These are phyloP conservation scores for Myoxocephalus aenaeus DNA, from an alignment of 2,797 vertebrate species.

Conservation along the genomic window DNA sequence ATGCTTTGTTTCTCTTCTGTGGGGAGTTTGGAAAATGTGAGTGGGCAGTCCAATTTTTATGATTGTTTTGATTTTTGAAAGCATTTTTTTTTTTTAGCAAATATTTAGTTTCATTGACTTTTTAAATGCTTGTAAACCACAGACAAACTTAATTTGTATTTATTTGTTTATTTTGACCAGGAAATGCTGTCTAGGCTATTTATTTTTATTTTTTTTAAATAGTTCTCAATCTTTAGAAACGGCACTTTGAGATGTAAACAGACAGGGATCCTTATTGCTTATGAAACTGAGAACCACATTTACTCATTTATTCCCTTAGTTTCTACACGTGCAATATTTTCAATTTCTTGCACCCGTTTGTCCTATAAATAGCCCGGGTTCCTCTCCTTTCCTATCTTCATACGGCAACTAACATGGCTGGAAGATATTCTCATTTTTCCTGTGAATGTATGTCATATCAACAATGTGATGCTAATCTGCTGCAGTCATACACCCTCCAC, in stretches of 20 bases:
- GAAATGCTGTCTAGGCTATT: background rate
- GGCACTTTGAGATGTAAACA: constrained; percentile 3
- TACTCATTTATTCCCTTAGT: background rate
- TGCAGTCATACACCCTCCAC: constrained; percentile 38
- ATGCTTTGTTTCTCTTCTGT: background rate
- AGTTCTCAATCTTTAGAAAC: constrained; percentile 4
- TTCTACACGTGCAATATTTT: constrained; percentile 9
- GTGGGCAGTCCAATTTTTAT: background rate
- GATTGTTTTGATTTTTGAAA: background rate
- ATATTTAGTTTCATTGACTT: background rate
- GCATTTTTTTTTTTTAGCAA: background rate
- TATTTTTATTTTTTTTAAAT: background rate
- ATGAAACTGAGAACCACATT: constrained; percentile 4
- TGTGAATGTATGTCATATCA: constrained; percentile 55
- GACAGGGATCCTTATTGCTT: constrained; percentile 24
- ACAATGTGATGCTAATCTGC: constrained; percentile 66
- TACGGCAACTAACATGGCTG: constrained; percentile 18
- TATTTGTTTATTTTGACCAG: background rate
- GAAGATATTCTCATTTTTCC: constrained; percentile 29
- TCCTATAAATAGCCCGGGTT: constrained; percentile 29
- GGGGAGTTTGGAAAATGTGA: background rate
- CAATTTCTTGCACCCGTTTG: constrained; percentile 1
- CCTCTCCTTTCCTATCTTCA: constrained; percentile 1
- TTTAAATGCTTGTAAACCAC: background rate
- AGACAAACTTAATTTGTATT: constrained; percentile 1